Conservation (phyloP, 2,888 invertebrate species). For the Clivina fossor region DNA sequence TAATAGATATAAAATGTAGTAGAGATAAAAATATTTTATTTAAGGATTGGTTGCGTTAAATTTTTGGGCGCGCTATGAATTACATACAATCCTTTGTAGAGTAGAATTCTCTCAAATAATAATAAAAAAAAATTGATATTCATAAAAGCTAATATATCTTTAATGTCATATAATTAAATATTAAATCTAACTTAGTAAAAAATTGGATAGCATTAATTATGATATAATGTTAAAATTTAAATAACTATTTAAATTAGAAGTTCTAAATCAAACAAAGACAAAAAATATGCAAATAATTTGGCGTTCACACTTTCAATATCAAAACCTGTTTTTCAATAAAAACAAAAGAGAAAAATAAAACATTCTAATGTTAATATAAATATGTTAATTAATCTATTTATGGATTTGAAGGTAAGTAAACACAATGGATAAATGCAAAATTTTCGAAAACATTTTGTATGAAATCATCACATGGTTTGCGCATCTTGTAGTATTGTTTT, state of each 20-base stretch:
- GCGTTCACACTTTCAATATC: conserved; percentile 9
- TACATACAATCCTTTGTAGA: too few relatives aligned
- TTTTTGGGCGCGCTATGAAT: too few relatives aligned
- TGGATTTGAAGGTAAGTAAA: neutral
- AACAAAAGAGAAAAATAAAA: too few relatives aligned
- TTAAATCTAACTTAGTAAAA: conserved; percentile 9
- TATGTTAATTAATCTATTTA: too few relatives aligned
- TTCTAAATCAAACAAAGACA: conserved; percentile 26
- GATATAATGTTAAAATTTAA: conserved; percentile 23
- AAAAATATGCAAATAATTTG: conserved; percentile 22
- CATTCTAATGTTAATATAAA: too few relatives aligned
- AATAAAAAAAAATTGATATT: conserved; percentile 5
- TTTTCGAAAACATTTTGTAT: neutral
- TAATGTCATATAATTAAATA: neutral
- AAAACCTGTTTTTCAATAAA: conserved; percentile 16
- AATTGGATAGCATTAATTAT: conserved; percentile 22
- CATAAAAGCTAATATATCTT: conserved; percentile 17
- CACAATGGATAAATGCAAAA: neutral
- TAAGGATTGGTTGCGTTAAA: too few relatives aligned
- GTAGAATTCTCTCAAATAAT: too few relatives aligned
- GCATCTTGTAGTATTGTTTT: conserved; percentile 2
- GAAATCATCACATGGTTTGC: conserved; percentile 9
- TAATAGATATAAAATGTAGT: neutral
- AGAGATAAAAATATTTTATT: too few relatives aligned
- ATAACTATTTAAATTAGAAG: conserved; percentile 25